phyloP scores from a whole-genome alignment of 2,888 invertebrate genomes.

The Lutraria lutraria region DNA sequence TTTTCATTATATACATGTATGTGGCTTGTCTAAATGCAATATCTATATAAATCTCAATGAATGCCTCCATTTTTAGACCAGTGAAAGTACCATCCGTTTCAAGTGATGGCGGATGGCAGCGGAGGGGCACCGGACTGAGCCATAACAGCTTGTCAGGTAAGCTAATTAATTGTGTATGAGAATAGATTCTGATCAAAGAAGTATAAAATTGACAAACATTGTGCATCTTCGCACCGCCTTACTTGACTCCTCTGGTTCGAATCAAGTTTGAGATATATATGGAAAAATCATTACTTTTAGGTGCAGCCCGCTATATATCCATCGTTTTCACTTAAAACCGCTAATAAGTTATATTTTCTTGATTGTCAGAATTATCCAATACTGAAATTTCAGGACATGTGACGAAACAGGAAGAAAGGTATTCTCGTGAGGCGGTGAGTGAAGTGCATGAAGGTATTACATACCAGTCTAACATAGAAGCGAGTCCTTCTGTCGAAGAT shows the following conservation, averaged over 20 bases:
- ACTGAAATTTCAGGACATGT: neutral
- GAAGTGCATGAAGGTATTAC: neutral
- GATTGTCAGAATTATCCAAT: no score
- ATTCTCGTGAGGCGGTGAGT: neutral
- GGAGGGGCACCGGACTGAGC: neutral
- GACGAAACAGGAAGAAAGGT: constrained; percentile 8
- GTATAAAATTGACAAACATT: no score
- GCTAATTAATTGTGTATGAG: neutral
- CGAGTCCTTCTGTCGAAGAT: neutral
- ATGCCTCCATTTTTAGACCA: neutral
- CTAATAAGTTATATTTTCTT: no score
- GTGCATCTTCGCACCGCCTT: no score
- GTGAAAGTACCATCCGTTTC: neutral
- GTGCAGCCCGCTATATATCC: no score
- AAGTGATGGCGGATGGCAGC: neutral
- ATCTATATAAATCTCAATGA: neutral
- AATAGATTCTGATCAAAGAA: no score
- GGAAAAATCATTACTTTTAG: no score
- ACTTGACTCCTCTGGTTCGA: no score
- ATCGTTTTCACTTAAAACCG: no score
- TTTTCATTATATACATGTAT: no score
- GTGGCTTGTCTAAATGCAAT: neutral
- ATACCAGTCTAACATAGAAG: neutral
- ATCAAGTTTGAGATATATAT: no score
- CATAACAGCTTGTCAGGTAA: constrained; percentile 13